Evolutionary conservation across 2,113 vertebrate species (phyloP).

Genomic region (Eleginops maclovinus): DNA sequence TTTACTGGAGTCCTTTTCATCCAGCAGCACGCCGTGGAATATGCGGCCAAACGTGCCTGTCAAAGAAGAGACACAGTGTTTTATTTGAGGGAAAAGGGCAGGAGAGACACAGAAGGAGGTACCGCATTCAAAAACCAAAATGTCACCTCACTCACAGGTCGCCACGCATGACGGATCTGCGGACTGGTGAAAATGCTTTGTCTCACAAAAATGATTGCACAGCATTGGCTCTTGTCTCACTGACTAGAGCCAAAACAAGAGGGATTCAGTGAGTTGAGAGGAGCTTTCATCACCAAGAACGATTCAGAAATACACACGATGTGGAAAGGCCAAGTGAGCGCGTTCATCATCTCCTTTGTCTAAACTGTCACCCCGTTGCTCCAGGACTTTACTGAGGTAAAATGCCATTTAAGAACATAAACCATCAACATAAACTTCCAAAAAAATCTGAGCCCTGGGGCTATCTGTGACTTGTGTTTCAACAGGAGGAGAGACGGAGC

Average conservation of each 20-base stretch:
- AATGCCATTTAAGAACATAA: conserved; percentile 60
- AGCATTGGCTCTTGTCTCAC: conserved; percentile 23
- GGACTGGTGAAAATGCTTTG: conserved; percentile 39
- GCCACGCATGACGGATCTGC: conserved; percentile 34
- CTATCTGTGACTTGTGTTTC: conserved; percentile 48
- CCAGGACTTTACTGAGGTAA: conserved; percentile 42
- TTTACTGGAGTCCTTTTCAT: conserved; percentile 96
- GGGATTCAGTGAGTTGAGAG: conserved; percentile 46
- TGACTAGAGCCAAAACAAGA: conserved; percentile 40
- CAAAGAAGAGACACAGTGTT: conserved; percentile 61
- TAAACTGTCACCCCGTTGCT: conserved; percentile 60
- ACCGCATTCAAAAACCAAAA: conserved; percentile 43
- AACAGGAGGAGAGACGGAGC: conserved; percentile 54
- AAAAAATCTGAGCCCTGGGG: conserved; percentile 45
- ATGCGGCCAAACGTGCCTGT: conserved; percentile 98
- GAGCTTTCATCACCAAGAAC: conserved; percentile 33
- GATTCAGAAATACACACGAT: background rate
- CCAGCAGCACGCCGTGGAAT: conserved; percentile 94
- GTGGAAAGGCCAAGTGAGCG: conserved; percentile 31
- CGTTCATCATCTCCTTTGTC: conserved; percentile 62
- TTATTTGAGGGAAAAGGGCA: conserved; percentile 42
- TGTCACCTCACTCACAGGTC: conserved; percentile 42
- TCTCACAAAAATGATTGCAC: conserved; percentile 23
- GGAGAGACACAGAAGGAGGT: conserved; percentile 17
- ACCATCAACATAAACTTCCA: conserved; percentile 65